These are phyloP conservation scores for Hirtodrosophila alboralis DNA, from an alignment of 2,888 invertebrate species.

Conservation along the genomic window DNA sequence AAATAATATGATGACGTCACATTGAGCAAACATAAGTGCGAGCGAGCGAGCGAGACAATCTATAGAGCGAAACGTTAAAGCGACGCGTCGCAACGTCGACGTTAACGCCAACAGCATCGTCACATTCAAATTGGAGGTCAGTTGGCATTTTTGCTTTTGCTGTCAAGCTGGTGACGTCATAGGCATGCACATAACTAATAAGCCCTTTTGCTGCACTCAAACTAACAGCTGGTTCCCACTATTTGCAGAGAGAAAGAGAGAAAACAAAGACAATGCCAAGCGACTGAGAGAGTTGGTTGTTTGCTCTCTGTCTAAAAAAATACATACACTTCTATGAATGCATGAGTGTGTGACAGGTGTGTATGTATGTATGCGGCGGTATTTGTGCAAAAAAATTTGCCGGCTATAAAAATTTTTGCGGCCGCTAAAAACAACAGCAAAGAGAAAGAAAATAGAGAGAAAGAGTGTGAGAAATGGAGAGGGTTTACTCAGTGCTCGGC, in stretches of 20 bases:
- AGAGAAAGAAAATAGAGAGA: conserved; percentile 25
- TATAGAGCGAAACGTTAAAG: conserved; percentile 1
- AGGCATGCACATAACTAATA: conserved; percentile 42
- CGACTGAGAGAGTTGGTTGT: conserved; percentile 10
- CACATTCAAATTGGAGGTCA: conserved; percentile 37
- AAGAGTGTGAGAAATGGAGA: conserved; percentile 5
- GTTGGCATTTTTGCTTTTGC: conserved; percentile 6
- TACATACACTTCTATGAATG: not conserved
- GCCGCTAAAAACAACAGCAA: conserved; percentile 40
- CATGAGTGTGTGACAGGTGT: conserved; percentile 12
- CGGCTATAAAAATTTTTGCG: conserved; percentile 48
- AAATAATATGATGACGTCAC: conserved; percentile 71
- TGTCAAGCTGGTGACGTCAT: conserved; percentile 58
- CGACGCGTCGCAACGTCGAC: conserved; percentile 2
- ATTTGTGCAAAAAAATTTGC: conserved; percentile 41
- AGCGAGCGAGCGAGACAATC: conserved; percentile 19
- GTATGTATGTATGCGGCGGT: conserved; percentile 13
- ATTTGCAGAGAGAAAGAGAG: conserved; percentile 2
- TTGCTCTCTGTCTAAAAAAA: conserved; percentile 10
- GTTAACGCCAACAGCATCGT: conserved; percentile 7
- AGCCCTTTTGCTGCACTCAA: conserved; percentile 46
- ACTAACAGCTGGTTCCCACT: conserved; percentile 42
- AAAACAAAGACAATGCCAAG: conserved; percentile 16
- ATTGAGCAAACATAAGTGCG: conserved; percentile 6
- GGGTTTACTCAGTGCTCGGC: conserved; percentile 7